Evolutionary conservation across 1,140 invertebrate species (phyloP), one percentile per base, ranked within the genome.

Genomic region (Danaus plexippus): DNA sequence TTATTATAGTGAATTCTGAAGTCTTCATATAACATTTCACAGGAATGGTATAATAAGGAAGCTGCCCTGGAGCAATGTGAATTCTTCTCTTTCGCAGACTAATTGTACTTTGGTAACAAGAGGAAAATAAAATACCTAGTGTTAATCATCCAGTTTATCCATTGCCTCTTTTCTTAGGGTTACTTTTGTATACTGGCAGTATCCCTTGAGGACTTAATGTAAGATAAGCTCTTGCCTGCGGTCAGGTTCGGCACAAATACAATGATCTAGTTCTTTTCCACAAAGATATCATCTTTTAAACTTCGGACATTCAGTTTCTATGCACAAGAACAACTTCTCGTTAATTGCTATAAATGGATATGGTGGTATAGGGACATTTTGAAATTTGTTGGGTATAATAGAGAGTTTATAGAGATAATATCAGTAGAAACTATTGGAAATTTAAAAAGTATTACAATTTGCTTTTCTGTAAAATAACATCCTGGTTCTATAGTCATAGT

Each of bases 321-420:
- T 67, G 64, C 67, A 72, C 59, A 67, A 44, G 47, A 59, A 69
- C 12, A 44, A 59, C 43, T 61, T 63, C 13, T 56, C 49, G 44
- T 64, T 56, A 13, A 52, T 72, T 72, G 69, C 69, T 53, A 67
- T 54, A 41, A 53, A 66, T 11, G 69, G 61, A 55, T 52, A 59
- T 18, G 63, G 52, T n/a, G 64, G 66, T 49, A 71, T 61, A 44
- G 66, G 58, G 52, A 53, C 52, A 5, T 61, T 54, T 6, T 50
- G 47, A 41, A 52, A 15, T 50, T 55, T 60, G 43, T 68, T 64
- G 22, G 65, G 62, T 15, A 50, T 57, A 50, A 59, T 48, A 11
- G 65, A 64, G 43, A 67, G 43, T 51, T 22, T 15, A 15, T 1
- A 15, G 15, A 15, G 15, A 15, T 15, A 3, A 15, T 15, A 15